phyloP scores from a whole-genome alignment of 2,797 vertebrate genomes.

The Takifugu ocellatus region DNA sequence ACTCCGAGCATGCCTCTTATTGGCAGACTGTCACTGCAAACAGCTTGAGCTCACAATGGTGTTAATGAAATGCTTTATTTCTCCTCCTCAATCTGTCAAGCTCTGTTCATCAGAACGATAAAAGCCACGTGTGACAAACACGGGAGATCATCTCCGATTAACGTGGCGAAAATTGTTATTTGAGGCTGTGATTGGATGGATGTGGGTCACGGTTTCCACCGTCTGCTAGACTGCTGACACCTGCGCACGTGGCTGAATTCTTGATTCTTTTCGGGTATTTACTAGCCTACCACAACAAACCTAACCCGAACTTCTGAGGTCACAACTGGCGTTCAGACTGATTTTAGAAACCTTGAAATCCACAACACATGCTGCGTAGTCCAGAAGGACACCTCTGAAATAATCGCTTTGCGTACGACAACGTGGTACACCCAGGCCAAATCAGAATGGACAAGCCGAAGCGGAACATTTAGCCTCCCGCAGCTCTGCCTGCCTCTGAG shows the following conservation, averaged over 20 bases:
- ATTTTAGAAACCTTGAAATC: too few species aligned
- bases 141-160: constrained; percentile 80
- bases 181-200: background rate
- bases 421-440: constrained; percentile 49
- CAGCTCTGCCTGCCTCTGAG: constrained; percentile 57
- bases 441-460: constrained; percentile 68
- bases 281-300: background rate
- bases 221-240: constrained; percentile 37
- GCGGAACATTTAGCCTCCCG: constrained; percentile 63
- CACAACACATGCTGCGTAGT: background rate
- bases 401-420: background rate
- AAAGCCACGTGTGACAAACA: constrained; percentile 76
- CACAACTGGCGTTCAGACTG: too few species aligned
- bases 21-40: constrained; percentile 53
- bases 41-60: constrained; percentile 37
- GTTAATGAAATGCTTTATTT: constrained; percentile 32
- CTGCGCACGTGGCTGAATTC: constrained; percentile 13
- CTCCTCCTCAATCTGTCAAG: background rate
- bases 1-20: constrained; percentile 39
- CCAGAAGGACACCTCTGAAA: constrained; percentile 15
- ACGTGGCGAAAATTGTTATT: background rate
- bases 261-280: constrained; percentile 16
- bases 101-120: constrained; percentile 41
- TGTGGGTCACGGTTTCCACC: constrained; percentile 26
- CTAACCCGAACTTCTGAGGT: too few species aligned